Evolutionary conservation across 2,113 vertebrate species (phyloP), one percentile per base, ranked within the genome.

Genomic region (Melanostigma gelatinosum): DNA sequence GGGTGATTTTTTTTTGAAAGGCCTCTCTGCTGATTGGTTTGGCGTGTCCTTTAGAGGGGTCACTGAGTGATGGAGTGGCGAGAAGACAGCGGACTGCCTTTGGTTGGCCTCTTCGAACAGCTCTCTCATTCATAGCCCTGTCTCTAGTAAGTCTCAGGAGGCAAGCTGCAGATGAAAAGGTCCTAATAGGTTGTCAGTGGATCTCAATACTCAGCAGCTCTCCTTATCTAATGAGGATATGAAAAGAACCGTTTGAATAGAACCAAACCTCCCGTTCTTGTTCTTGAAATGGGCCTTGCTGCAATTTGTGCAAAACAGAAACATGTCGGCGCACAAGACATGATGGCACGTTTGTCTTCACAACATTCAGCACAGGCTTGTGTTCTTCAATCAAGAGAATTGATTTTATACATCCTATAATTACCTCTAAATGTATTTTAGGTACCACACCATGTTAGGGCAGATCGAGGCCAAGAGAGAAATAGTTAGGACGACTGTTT

Each of bases 21-120:
- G 83, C 54, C 82, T 79, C 44, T 88, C 62, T 70, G 65, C 77
- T 79, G 85, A 93, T 91, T 91, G 88, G 88, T 83, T 67, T 91
- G 89, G 85, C 64, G 55, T 85, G 75, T 87, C 79, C 77, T 72
- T 82, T 80, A 68, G 61, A 88, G 68, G 78, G 89, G 84, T 87
- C 85, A 88, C 80, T 88, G 91, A 87, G 70, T 91, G 92, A 94
- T 92, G 89, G 89, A 89, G 87, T 75, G 76, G 67, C 16, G 52
- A 83, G 80, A 67, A 87, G 67, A 92, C 75, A 70, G 89, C 63
- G 12, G 40, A 65, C 77, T 71, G 78, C 77, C 50, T 79, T 85
- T 44, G 62, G 75, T 62, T 73, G 76, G 77, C 85, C 86, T 74
- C 84, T 67, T 65, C 2, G 22, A 92, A 94, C 90, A 92, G 82